phyloP scores from a whole-genome alignment of 2,888 invertebrate species.

The Drosophila birchii region DNA sequence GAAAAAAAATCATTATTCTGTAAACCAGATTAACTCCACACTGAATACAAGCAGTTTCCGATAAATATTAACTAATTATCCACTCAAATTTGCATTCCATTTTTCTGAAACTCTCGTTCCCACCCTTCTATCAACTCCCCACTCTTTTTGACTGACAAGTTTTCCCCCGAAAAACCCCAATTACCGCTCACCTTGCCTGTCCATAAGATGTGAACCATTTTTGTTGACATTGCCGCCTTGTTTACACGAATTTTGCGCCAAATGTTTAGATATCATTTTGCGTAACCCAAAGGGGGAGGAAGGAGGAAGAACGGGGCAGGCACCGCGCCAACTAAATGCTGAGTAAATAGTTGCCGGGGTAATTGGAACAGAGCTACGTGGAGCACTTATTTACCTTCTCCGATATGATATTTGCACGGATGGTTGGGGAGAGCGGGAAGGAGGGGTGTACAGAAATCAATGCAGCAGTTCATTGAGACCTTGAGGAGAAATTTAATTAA shows the following conservation, averaged over 20 bases:
- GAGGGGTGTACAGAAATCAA: constrained; percentile 31
- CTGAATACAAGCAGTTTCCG: too few relatives aligned
- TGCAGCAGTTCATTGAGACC: constrained; percentile 60
- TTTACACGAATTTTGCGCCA: constrained; percentile 59
- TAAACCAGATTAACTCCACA: too few relatives aligned
- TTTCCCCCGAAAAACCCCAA: constrained; percentile 10
- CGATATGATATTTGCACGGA: constrained; percentile 32
- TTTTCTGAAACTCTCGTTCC: not conserved
- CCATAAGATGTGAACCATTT: constrained; percentile 49
- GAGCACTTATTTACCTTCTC: constrained; percentile 62
- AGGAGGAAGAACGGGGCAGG: constrained; percentile 4
- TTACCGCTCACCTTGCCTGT: constrained; percentile 27
- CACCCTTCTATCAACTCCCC: constrained; percentile 11
- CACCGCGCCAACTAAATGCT: constrained; percentile 52
- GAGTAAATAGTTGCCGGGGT: constrained; percentile 64
- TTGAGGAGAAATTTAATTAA: constrained; percentile 68
- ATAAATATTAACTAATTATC: too few relatives aligned
- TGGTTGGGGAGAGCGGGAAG: not conserved
- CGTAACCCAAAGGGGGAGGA: constrained; percentile 44
- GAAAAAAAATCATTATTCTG: too few relatives aligned
- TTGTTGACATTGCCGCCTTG: constrained; percentile 57
- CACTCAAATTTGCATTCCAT: not conserved
- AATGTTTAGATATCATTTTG: constrained; percentile 68
- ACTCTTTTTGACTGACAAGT: constrained; percentile 31
- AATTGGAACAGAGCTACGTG: constrained; percentile 58